phyloP scores from a whole-genome alignment of 2,113 vertebrate species.

The Lepisosteus oculatus region DNA sequence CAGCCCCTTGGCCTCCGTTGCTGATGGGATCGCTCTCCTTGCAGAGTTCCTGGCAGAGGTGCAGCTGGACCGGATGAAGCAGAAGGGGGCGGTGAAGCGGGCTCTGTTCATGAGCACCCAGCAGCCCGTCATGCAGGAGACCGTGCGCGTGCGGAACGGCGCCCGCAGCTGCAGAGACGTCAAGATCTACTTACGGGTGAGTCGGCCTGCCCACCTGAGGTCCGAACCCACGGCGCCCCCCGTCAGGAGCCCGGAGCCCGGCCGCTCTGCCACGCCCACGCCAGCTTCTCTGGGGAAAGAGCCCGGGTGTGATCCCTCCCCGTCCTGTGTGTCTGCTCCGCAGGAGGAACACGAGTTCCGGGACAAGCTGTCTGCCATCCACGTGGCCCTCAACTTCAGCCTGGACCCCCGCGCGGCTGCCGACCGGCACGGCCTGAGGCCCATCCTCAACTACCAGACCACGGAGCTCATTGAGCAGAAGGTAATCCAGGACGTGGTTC shows the following conservation, averaged over 20 bases:
- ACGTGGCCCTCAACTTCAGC: slow-evolving; percentile 81
- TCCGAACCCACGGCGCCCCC: neutral
- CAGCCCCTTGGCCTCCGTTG: too few relatives aligned
- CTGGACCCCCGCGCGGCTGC: slow-evolving; percentile 70
- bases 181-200: slow-evolving; percentile 81
- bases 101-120: slow-evolving; percentile 76
- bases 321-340: too few relatives aligned
- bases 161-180: slow-evolving; percentile 67
- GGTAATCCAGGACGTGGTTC: slow-evolving; percentile 49
- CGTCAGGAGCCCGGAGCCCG: too few relatives aligned
- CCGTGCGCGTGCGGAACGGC: slow-evolving; percentile 64
- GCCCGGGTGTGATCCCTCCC: too few relatives aligned
- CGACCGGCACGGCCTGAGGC: slow-evolving; percentile 71
- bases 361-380: slow-evolving; percentile 87
- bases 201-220: slow-evolving; percentile 4
- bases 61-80: slow-evolving; percentile 79
- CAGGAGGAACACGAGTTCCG: slow-evolving; percentile 88
- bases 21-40: neutral
- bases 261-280: too few relatives aligned
- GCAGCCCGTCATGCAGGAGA: slow-evolving; percentile 60
- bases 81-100: slow-evolving; percentile 75
- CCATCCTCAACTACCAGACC: slow-evolving; percentile 80
- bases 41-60: slow-evolving; percentile 82
- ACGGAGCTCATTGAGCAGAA: slow-evolving; percentile 76
- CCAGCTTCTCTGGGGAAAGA: too few relatives aligned